Percentiles rank a stretch among this genome's conserved stretches.
Evolutionary conservation across 2,113 vertebrate species (phyloP).

Genomic region (Enhydra lutris): DNA sequence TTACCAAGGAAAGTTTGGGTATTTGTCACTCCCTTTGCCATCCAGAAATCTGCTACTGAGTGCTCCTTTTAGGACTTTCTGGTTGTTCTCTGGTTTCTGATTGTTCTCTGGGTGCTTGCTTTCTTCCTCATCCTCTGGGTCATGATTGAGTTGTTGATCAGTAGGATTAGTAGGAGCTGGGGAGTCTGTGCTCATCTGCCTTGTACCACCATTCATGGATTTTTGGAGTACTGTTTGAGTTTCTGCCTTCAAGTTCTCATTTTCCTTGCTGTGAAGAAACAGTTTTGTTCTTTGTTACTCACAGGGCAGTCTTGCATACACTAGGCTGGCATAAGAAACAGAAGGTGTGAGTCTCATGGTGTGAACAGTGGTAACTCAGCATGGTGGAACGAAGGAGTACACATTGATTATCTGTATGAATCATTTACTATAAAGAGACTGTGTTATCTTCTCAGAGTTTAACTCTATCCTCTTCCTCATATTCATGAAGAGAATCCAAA

Average conservation of each 20-base stretch:
- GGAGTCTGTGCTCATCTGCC: neutral
- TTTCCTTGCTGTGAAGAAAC: constrained; percentile 39
- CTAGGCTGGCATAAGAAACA: neutral
- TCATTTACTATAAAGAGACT: neutral
- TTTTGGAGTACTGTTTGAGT: neutral
- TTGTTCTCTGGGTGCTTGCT: neutral
- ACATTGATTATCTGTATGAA: neutral
- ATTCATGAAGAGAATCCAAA: neutral
- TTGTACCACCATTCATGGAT: neutral
- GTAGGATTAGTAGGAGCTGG: neutral
- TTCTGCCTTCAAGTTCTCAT: constrained; percentile 26
- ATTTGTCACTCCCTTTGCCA: constrained; percentile 28
- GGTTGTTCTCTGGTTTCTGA: neutral
- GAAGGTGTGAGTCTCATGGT: neutral
- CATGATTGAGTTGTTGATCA: neutral
- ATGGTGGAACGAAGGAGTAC: neutral
- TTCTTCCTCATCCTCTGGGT: neutral
- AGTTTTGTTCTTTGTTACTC: constrained; percentile 31
- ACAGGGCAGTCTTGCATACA: neutral
- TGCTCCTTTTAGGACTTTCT: neutral
- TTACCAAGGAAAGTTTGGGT: neutral
- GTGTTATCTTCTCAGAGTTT: neutral
- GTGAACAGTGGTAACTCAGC: neutral
- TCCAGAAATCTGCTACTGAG: neutral
- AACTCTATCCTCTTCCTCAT: neutral